These are phyloP conservation scores for Uropsilus gracilis DNA, from an alignment of 2,113 vertebrate species.

Conservation along the genomic window DNA sequence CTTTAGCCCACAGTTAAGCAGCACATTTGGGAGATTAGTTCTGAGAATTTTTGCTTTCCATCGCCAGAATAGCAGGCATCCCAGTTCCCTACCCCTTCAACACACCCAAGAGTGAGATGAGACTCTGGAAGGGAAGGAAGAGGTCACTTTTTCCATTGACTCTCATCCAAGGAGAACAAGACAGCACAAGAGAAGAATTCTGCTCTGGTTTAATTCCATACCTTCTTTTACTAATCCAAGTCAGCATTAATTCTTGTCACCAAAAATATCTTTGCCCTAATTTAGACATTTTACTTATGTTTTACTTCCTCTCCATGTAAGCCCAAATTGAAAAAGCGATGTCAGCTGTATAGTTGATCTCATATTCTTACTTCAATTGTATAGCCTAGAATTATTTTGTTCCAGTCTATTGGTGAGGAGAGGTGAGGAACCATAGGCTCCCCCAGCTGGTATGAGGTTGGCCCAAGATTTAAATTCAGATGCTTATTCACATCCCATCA, in stretches of 20 bases:
- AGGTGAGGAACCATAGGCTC: background rate
- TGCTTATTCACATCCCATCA: background rate
- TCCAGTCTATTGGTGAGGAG: slow-evolving; percentile 6
- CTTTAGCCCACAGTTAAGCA: background rate
- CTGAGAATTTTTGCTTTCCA: slow-evolving; percentile 1
- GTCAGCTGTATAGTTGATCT: background rate
- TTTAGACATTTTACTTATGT: background rate
- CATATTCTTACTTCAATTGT: background rate
- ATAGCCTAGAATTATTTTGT: background rate
- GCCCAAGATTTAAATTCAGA: background rate
- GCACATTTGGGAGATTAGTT: background rate
- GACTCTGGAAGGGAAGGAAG: background rate
- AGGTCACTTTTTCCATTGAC: background rate
- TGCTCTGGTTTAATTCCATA: background rate
- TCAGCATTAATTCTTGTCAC: background rate
- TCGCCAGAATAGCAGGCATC: background rate
- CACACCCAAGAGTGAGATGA: background rate
- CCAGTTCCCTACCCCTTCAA: background rate
- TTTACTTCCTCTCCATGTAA: background rate
- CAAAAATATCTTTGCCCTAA: background rate
- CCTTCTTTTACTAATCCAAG: background rate
- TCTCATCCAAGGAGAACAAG: background rate
- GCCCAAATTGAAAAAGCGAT: background rate
- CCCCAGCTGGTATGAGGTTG: background rate
- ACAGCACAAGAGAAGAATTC: background rate